Base-by-base conservation (phyloP, 1,140 invertebrate species). In the Pogonomyrmex californicus region DNA sequence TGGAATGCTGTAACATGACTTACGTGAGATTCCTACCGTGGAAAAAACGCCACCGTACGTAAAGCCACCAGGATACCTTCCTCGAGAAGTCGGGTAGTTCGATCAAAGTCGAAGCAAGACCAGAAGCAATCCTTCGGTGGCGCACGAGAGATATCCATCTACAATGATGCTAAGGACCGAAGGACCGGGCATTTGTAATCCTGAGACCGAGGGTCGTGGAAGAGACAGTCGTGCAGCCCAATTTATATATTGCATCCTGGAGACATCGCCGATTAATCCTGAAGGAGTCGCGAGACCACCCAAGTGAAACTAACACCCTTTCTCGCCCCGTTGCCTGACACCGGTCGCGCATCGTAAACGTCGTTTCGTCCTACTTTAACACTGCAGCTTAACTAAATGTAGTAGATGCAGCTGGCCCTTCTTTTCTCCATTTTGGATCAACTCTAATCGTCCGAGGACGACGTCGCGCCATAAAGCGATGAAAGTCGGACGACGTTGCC, bases 211-310 rank as follows among this genome's bases (percentile, higher is more conserved):
- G 62, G 58, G 70, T 91, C 88, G 89, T 86, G 86, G 88, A 89
- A 92, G 90, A 87, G 89, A 86, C 88, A 71, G 44, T 44, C 51
- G 56, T 36, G 62, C 89, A 82, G 91, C 90, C 94, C 93, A 94
- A 95, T 95, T 95, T 95, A 95, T 95, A 95, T 93, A 95, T 94
- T 91, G 91, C 93, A 93, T 93, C 92, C 87, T 87, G 86, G 89
- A 87, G 92, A 93, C 92, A 91, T 91, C 86, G 81, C 87, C 94
- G 94, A 95, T 95, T 95, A 95, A 95, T 95, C 94, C 94, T 94
- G 79, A 60, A 83, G 91, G 92, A 93, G 87, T 92, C 93, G 91
- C 91, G 88, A 58, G 95, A 95, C 95, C 95, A 95, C 95, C 95
- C 95, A 95, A 86, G 93, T 92, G 92, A 93, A 92, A 89, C 94